Base-by-base conservation (phyloP, 2,888 invertebrate species). In the Nycteola revayana region DNA sequence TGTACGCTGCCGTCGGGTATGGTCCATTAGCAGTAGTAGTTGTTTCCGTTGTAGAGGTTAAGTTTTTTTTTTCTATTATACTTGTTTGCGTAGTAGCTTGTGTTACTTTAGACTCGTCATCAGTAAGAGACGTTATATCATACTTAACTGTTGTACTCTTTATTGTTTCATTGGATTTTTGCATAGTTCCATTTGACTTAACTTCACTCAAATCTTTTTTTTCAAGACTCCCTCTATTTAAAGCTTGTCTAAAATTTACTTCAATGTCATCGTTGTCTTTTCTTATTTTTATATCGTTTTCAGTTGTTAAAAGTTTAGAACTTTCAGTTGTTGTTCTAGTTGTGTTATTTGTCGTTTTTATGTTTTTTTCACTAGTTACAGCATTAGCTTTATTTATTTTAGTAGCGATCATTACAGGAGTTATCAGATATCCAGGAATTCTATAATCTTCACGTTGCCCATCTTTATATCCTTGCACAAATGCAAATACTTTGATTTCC, bases 221-320 rank as follows among this genome's bases (percentile, higher is more conserved):
- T 1, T 1, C n/a, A 10, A n/a, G n/a, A 28, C 25, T 47, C 9
- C 60, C 62, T 54, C 59, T 54, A 4, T 63, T 55, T 3, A 66
- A 25, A 1, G 60, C 51, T 31, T 65, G 64, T 37, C 63, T 54
- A 27, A 66, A 57, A 36, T 28, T 42, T 1, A 58, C 41, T 40
- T 69, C 56, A 20, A 55, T 49, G 26, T 67, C 58, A 21, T 49
- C 52, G 22, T 42, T 66, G 24, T 39, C 53, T 29, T 42, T 26
- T 11, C 22, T 25, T 9, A 1, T 37, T 0, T 29, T 21, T 21
- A 21, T n/a, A 21, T n/a, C 21, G 7, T 2, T 21, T 2, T 21
- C 21, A 2, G 21, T 2, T 14, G 2, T 5, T 3, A 14, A 14
- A 14, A 5, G 5, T 3, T 5, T 14, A 14, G 14, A 5, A 3